phyloP scores from a whole-genome alignment of 2,113 vertebrate species.

The Sterrhoptilus dennistouni region DNA sequence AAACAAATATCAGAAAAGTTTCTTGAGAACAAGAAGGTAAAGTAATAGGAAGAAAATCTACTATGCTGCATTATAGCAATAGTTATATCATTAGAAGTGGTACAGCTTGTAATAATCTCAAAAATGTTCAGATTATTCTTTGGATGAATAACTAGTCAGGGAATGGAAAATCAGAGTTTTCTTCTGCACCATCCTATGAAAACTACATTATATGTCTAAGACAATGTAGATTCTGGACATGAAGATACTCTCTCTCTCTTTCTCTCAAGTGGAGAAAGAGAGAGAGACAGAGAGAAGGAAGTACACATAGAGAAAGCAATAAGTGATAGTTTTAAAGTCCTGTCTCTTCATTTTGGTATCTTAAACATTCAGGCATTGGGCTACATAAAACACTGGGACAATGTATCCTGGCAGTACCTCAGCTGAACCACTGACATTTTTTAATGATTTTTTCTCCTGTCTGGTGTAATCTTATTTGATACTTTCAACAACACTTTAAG shows the following conservation, averaged over 20 bases:
- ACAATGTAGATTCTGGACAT: neutral
- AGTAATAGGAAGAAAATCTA: neutral
- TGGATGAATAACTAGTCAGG: neutral
- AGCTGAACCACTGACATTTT: neutral
- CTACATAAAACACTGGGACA: neutral
- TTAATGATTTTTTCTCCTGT: neutral
- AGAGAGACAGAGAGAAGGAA: neutral
- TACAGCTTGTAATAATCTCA: neutral
- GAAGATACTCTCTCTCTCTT: too few species aligned
- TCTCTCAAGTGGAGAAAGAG: too few species aligned
- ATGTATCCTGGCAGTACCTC: neutral
- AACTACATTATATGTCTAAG: neutral
- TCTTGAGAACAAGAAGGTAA: neutral
- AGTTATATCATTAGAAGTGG: neutral
- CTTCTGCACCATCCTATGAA: neutral
- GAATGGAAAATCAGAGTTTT: neutral
- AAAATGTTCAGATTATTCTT: neutral
- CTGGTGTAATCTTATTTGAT: neutral
- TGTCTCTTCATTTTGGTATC: neutral
- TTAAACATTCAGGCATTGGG: neutral
- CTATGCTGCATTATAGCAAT: neutral
- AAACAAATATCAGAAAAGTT: neutral
- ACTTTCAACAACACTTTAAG: conserved; percentile 36
- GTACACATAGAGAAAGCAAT: neutral
- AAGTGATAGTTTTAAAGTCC: neutral